Evolutionary conservation across 2,113 vertebrate species (phyloP).

Genomic region (Merops nubicus): DNA sequence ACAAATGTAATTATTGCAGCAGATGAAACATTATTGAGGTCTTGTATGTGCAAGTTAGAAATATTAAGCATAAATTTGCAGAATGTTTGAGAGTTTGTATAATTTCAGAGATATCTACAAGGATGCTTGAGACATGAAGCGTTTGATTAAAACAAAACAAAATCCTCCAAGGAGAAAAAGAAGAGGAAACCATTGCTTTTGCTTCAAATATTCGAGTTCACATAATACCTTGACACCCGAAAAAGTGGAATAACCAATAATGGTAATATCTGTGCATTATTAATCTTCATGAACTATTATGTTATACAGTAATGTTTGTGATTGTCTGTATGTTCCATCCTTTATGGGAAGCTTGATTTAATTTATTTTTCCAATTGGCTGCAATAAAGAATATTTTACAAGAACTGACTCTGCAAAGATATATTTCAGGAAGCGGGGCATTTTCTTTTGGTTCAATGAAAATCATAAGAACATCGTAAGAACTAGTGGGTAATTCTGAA

Average conservation of each 20-base stretch:
- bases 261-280: neutral
- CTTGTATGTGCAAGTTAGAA: neutral
- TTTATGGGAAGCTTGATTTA: neutral
- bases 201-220: neutral
- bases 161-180: neutral
- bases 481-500: neutral
- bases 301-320: neutral
- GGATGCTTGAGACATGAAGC: neutral
- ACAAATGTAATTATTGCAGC: neutral
- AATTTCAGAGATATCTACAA: neutral
- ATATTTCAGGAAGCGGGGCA: neutral
- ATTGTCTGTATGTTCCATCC: neutral
- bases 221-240: neutral
- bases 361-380: conserved; percentile 24
- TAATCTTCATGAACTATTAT: neutral
- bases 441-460: conserved; percentile 26
- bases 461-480: neutral
- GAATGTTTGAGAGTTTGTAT: neutral
- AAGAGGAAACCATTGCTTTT: neutral
- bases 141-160: neutral
- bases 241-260: neutral
- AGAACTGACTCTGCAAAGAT: neutral
- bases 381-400: neutral
- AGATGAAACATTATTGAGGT: neutral
- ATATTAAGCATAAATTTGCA: neutral